Conservation (phyloP, 2,888 invertebrate genomes). For the Baronia brevicornis region DNA sequence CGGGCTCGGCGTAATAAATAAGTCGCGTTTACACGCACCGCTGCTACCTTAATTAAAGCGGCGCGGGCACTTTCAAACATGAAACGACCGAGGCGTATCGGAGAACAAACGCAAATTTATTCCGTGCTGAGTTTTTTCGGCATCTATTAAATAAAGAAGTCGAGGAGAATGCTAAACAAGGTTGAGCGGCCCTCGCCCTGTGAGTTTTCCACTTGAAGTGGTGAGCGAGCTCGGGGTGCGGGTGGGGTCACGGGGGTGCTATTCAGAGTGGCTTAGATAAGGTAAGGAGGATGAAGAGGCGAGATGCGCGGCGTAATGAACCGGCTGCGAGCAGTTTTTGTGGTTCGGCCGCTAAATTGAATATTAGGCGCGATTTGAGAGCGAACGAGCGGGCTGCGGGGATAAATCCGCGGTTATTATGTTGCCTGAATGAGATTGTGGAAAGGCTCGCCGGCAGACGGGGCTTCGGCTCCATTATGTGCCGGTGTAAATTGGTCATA, state of each 20-base stretch:
- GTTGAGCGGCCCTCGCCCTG: slow-evolving; percentile 71
- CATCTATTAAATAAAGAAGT: slow-evolving; percentile 75
- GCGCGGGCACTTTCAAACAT: slow-evolving; percentile 49
- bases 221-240: slow-evolving; percentile 40
- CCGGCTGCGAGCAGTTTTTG: slow-evolving; percentile 71
- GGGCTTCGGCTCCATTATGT: slow-evolving; percentile 63
- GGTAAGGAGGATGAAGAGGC: slow-evolving; percentile 73
- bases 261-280: slow-evolving; percentile 73
- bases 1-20: slow-evolving; percentile 48
- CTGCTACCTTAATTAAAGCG: slow-evolving; percentile 59
- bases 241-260: slow-evolving; percentile 47
- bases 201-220: slow-evolving; percentile 73
- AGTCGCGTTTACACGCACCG: slow-evolving; percentile 52
- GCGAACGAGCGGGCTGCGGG: slow-evolving; percentile 68
- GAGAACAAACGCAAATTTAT: slow-evolving; percentile 70
- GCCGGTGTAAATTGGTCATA: slow-evolving; percentile 60
- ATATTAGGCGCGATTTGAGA: slow-evolving; percentile 73
- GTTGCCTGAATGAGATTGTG: slow-evolving; percentile 70
- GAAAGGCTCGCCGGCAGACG: slow-evolving; percentile 56
- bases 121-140: slow-evolving; percentile 66
- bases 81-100: slow-evolving; percentile 54
- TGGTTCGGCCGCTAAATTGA: slow-evolving; percentile 72
- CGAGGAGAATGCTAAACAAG: slow-evolving; percentile 74
- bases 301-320: slow-evolving; percentile 74
- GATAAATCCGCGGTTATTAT: slow-evolving; percentile 73